Evolutionary conservation across 2,888 invertebrate species (phyloP), one percentile per base, ranked within the genome.

Genomic region (Leucoptera coffeella): DNA sequence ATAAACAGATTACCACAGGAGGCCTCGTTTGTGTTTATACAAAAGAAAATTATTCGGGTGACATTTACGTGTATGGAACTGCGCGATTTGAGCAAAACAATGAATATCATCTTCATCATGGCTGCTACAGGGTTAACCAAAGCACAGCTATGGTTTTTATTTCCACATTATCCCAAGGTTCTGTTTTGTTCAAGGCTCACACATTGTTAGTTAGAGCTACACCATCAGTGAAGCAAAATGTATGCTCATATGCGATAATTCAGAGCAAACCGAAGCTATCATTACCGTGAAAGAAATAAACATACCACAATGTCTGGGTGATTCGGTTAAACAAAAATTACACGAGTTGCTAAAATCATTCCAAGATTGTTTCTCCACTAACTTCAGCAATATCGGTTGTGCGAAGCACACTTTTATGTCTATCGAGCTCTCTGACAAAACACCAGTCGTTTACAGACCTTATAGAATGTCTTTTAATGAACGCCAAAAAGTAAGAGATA

Each of bases 381-480:
- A 20, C 12, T 26, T 37, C 1, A 19, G 14, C 4, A 35, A 38
- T 22, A 12, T 38, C 26, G 36, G 38, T 1, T 32, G 34, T 17
- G 23, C 26, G 1, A 27, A 24, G 7, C 26, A 29, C 10, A 10
- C 26, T 5, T 31, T 34, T 23, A 38, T 39, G 35, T 17, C 20
- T 2, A 35, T 39, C 8, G 30, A 35, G 2, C 11, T 39, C 3
- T 14, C 11, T 1, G 39, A 39, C 13, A 20, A 34, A 8, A 35
- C 15, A 12, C 39, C 35, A 1, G 30, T 38, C 1, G 31, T 39
- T 4, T 39, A 37, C 14, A 26, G 35, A 5, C 38, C 38, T 1
- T 39, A 37, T n/a, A n/a, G n/a, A n/a, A n/a, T n/a, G n/a, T n/a
- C n/a, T n/a, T n/a, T n/a, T n/a, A n/a, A n/a, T n/a, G n/a, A n/a